These are phyloP conservation scores for Chaetodon trifascialis DNA, from an alignment of 2,113 vertebrate species.

Conservation along the genomic window DNA sequence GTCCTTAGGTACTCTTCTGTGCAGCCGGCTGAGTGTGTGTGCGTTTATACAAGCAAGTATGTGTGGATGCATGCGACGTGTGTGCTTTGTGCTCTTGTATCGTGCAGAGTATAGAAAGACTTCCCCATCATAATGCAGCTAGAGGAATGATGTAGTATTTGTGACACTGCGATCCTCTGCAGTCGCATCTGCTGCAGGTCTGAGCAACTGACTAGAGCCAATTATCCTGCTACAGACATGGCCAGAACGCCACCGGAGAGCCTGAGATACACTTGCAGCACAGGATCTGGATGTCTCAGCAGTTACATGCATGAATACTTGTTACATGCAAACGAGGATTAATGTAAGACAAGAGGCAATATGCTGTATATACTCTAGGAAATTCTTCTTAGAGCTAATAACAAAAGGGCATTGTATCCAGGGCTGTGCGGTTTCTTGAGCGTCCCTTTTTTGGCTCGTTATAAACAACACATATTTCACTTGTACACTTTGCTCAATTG, in stretches of 20 bases:
- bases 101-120: neutral
- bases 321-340: conserved; percentile 5
- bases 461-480: neutral
- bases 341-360: neutral
- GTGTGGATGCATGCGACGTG: conserved; percentile 6
- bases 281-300: conserved; percentile 11
- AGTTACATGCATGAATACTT: conserved; percentile 4
- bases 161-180: conserved; percentile 12
- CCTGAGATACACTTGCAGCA: neutral
- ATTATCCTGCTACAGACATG: conserved; percentile 52
- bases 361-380: neutral
- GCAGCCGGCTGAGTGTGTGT: conserved; percentile 21
- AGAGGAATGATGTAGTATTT: conserved; percentile 23
- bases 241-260: neutral
- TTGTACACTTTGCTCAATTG: neutral
- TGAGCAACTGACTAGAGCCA: conserved; percentile 64
- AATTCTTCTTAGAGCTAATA: neutral
- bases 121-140: conserved; percentile 13
- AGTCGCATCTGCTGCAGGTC: conserved; percentile 34
- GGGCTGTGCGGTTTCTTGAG: neutral
- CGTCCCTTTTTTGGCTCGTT: neutral
- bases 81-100: neutral
- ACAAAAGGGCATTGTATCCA: neutral
- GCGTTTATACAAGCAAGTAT: neutral
- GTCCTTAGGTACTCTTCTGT: conserved; percentile 25